phyloP scores from a whole-genome alignment of 2,113 vertebrate species.

The Excalfactoria chinensis region DNA sequence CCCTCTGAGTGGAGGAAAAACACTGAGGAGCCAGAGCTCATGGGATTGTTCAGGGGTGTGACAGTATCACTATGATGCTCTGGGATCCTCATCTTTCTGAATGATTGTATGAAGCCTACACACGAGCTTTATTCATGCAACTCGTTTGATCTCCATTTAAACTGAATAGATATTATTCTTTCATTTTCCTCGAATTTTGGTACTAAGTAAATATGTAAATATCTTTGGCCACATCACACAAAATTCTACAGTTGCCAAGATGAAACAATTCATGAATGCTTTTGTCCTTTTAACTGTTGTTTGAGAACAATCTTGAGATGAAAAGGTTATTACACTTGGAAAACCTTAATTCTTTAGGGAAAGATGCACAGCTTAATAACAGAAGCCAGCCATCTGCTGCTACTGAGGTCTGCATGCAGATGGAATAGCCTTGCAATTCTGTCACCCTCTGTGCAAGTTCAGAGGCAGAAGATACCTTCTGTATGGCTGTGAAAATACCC shows the following conservation, averaged over 20 bases:
- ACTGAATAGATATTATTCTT: not conserved
- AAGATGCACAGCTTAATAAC: slow-evolving; percentile 41
- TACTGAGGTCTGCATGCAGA: slow-evolving; percentile 26
- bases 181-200: not conserved
- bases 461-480: not conserved
- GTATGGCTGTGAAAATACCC: not conserved
- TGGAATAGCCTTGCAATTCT: slow-evolving; percentile 1
- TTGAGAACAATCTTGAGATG: slow-evolving; percentile 26
- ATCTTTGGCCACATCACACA: not conserved
- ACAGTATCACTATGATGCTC: slow-evolving; percentile 31
- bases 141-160: not conserved
- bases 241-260: not conserved
- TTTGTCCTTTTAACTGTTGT: not conserved
- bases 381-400: slow-evolving; percentile 52
- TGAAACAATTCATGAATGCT: not conserved
- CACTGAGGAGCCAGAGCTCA: slow-evolving; percentile 31
- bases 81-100: slow-evolving; percentile 40
- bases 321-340: slow-evolving; percentile 46
- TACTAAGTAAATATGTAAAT: not conserved
- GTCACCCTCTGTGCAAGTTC: not conserved
- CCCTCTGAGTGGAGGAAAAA: slow-evolving; percentile 37
- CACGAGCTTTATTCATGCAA: not conserved
- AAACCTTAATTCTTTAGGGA: slow-evolving; percentile 57
- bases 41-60: not conserved
- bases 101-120: not conserved